Base-by-base conservation (phyloP, 1,140 invertebrate species). In the Drosophila sturtevanti region DNA sequence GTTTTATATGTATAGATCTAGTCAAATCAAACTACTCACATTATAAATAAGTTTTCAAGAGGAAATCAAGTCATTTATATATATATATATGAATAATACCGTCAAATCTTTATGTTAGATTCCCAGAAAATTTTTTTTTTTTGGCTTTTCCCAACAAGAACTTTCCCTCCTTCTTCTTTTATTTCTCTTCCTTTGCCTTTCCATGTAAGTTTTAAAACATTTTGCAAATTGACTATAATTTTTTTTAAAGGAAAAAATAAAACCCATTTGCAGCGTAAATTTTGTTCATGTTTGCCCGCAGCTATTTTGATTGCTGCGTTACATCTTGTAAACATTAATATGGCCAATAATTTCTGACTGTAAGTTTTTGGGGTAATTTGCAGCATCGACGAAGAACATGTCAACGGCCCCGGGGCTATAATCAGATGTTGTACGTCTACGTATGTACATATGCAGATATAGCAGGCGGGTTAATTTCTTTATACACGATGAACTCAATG, bases 251-350 rank as follows among this genome's bases (percentile, higher is more conserved):
- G 31, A 37, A 61, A 48, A 11, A 24, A 52, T 24, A 22, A 44
- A 37, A 22, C 12, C 2, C 38, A 38, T 56, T 56, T 34, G 27
- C 31, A 18, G 79, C 68, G 67, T 76, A 68, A 67, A 69, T 68
- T 44, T 64, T 69, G 60, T 48, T 63, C 81, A 79, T 87, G 75
- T 82, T 52, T 52, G 79, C 84, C 84, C 76, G 79, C 79, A 89
- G 84, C 82, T 87, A 81, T 86, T 81, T 76, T 72, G 78, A 76
- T 79, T 79, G 78, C 65, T 51, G 61, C 65, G 64, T 75, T 78
- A 90, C 84, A 90, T 80, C 71, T 84, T 91, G 89, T 89, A 89
- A 91, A 90, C 89, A 90, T 89, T 76, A 85, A 78, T 69, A 76
- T 79, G 82, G 66, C 54, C 71, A 82, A 86, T 90, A 81, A 89